A percentile compares a stretch with the other conserved stretches of the same genome.
These are phyloP conservation scores for Clarias magur DNA, from an alignment of 2,113 vertebrate species.

Conservation along the genomic window DNA sequence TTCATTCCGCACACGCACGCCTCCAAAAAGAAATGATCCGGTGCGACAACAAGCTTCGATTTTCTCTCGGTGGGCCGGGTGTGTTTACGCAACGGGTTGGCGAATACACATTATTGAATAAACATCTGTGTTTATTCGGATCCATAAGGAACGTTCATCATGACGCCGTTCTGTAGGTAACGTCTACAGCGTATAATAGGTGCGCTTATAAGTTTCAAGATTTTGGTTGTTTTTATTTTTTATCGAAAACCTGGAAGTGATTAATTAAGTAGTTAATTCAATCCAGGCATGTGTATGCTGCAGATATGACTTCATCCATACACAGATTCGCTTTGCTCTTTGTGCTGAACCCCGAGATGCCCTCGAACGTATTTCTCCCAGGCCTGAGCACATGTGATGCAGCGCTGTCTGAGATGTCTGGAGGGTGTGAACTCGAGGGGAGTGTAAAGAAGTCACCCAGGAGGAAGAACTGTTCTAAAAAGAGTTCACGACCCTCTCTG, in stretches of 20 bases:
- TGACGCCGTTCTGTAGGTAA: not conserved
- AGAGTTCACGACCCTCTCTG: not conserved
- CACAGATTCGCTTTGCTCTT: not conserved
- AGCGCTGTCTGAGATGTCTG: conserved; percentile 5
- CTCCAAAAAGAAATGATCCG: not conserved
- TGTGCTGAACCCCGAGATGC: not conserved
- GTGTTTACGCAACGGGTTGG: not conserved
- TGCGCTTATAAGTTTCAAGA: not conserved
- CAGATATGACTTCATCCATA: not conserved
- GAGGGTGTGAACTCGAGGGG: not conserved
- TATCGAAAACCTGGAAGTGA: not conserved
- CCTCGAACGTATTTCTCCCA: not conserved
- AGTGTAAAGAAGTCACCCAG: not conserved
- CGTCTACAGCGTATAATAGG: not conserved
- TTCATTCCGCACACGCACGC: not conserved
- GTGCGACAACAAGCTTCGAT: not conserved
- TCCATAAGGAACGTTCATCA: not conserved
- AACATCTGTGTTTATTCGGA: not conserved
- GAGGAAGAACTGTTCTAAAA: not conserved
- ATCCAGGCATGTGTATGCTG: not conserved
- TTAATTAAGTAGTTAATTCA: not conserved
- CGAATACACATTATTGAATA: not conserved
- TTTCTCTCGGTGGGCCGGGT: not conserved
- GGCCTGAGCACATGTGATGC: not conserved
- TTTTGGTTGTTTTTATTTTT: not conserved